These are phyloP conservation scores for Lontra canadensis DNA, from an alignment of 2,113 vertebrate genomes.

Conservation along the genomic window DNA sequence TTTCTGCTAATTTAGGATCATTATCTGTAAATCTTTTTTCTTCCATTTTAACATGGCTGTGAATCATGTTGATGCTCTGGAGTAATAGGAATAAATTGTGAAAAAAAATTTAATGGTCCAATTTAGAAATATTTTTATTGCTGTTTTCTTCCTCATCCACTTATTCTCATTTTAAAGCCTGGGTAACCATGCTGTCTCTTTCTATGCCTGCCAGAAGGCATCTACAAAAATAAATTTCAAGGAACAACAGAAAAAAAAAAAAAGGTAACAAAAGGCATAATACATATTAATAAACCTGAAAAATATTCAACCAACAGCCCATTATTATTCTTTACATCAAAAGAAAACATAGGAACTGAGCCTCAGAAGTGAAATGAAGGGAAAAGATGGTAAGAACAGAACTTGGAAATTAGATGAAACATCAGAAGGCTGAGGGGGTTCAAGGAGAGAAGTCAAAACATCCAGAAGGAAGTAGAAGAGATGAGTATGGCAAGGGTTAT, in stretches of 20 bases:
- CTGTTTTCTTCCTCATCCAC: background rate
- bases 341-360: conserved; percentile 56
- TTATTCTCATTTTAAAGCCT: conserved; percentile 49
- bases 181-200: conserved; percentile 11
- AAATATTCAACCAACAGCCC: conserved; percentile 61
- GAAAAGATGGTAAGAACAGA: conserved; percentile 46
- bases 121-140: conserved; percentile 26
- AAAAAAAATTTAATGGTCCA: background rate
- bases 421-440: conserved; percentile 38
- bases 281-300: conserved; percentile 74
- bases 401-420: conserved; percentile 67
- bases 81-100: background rate
- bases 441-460: conserved; percentile 50
- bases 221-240: conserved; percentile 71
- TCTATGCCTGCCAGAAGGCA: conserved; percentile 60
- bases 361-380: conserved; percentile 49
- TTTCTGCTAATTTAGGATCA: conserved; percentile 46
- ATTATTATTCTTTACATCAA: conserved; percentile 70
- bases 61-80: conserved; percentile 14
- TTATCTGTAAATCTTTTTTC: conserved; percentile 29
- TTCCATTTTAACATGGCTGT: conserved; percentile 30
- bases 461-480: background rate
- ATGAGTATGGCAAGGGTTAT: background rate
- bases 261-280: conserved; percentile 65
- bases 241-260: conserved; percentile 45